Base-by-base conservation (phyloP, 2,113 vertebrate genomes). In the Labeo catla region DNA sequence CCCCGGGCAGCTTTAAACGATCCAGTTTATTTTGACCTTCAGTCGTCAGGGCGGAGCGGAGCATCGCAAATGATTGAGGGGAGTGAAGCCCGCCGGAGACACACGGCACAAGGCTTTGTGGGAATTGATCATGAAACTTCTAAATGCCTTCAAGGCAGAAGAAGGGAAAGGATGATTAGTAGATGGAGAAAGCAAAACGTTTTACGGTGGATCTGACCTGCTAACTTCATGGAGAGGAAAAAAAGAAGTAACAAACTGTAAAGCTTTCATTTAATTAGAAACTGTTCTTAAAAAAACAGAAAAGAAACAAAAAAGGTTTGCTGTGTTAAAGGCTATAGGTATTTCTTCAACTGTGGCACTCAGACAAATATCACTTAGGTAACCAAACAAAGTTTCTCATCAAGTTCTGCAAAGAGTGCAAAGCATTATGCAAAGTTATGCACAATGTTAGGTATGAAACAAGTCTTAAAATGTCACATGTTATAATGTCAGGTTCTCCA, bases 1-100 rank as follows among this genome's bases (percentile, higher is more conserved):
- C 87, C 77, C 87, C 61, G 59, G 78, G 72, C 83, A 54, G 68
- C 83, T 81, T 74, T 85, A 88, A 82, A 88, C 50, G 59, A 88
- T 82, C 34, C 61, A 45, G 83, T 88, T 81, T 73, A 80, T 85
- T 76, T 85, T 74, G 45, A 88, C 84, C 72, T 85, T 85, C 83
- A 88, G 79, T 54, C 59, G 49, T 81, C 68, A 81, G 76, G 68
- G 82, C 57, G 57, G 83, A 74, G 52, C 15, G 8, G 12, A 81
- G 65, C 76, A 78, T 87, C 74, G 61, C 50, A 15, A 68, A 73
- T 87, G 86, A 84, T 70, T 77, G 81, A 66, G 73, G 73, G 19
- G 16, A 87, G 65, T 47, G 54, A 79, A 68, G 57, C 76, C 10
- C 65, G 47, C 47, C 34, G 39, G 74, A 72, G 52, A 78, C 76